Evolutionary conservation across 2,797 vertebrate species (phyloP).

Genomic region (Bovichtus diacanthus): DNA sequence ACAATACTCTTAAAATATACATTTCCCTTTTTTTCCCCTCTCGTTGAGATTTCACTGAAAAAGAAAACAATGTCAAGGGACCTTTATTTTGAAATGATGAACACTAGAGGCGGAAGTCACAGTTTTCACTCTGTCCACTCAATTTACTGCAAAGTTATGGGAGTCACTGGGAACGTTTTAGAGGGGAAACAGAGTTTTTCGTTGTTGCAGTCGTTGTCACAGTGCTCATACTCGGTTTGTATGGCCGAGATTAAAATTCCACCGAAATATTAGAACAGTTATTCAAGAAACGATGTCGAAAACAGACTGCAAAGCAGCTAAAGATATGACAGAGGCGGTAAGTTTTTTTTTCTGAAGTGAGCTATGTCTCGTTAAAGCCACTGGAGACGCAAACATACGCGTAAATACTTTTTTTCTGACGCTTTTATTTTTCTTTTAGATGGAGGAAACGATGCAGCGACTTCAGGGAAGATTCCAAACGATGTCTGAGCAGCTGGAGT

Average conservation of each 20-base stretch:
- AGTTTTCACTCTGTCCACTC: background rate
- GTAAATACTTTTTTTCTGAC: background rate
- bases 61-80: rapidly evolving
- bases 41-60: too few species aligned
- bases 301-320: constrained; percentile 57
- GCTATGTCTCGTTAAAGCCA: background rate
- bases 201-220: background rate
- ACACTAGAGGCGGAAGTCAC: constrained; percentile 31
- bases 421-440: constrained; percentile 69
- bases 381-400: background rate
- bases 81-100: constrained; percentile 52
- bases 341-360: constrained; percentile 33
- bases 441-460: constrained; percentile 87
- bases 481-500: constrained; percentile 84
- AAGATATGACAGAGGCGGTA: constrained; percentile 76
- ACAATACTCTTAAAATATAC: too few species aligned
- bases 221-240: rapidly evolving
- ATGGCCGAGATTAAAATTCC: rapidly evolving
- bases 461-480: constrained; percentile 87
- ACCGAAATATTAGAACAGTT: rapidly evolving
- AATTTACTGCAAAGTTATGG: constrained; percentile 55
- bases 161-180: constrained; percentile 12
- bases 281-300: constrained; percentile 71
- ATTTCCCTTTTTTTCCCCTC: too few species aligned
- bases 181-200: background rate